Evolutionary conservation across 2,888 invertebrate genomes (phyloP), one percentile per base, ranked within the genome.

Genomic region (Andrena bucephala): DNA sequence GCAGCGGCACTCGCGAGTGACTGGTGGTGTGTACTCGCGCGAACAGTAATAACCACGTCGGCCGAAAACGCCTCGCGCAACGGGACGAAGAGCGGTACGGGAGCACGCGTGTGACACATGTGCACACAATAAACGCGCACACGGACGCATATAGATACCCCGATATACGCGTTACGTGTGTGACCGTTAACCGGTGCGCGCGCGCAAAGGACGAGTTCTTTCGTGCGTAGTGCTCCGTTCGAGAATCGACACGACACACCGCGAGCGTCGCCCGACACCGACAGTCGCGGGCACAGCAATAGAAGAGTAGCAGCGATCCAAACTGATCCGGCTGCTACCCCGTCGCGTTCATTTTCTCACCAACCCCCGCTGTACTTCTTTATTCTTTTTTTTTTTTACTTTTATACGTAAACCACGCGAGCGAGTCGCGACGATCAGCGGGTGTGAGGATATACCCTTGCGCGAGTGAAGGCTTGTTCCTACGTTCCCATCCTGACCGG

Each of bases 1-100:
- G 93, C 92, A 92, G 92, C 92, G 92, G 89, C 90, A 92, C 86
- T 92, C 93, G 93, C 90, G 91, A 90, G 91, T 89, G 91, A 89
- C 20, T 81, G 78, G 76, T 84, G 81, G 84, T 72, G 81, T 42
- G 73, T 8, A 50, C 59, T 62, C n/a, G 62, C 20, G 42, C n/a
- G 52, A 27, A 63, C 52, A 42, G 42, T 63, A 85, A 75, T 78
- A 60, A 67, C 65, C 36, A 42, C 20, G 70, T 60, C 62, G 70
- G 57, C 50, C 27, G 52, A 36, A 42, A 70, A 70, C 54, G 16
- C 80, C 65, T 79, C 72, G 57, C 62, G 16, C 50, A 50, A 50
- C 77, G 62, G 68, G 69, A 69, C 77, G 50, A 79, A 82, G 70
- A 73, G 70, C 83, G 62, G 48, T 52, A 57, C 79, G 48, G 81